Evolutionary conservation across 2,888 invertebrate species (phyloP).

Genomic region (Drosophila recens): DNA sequence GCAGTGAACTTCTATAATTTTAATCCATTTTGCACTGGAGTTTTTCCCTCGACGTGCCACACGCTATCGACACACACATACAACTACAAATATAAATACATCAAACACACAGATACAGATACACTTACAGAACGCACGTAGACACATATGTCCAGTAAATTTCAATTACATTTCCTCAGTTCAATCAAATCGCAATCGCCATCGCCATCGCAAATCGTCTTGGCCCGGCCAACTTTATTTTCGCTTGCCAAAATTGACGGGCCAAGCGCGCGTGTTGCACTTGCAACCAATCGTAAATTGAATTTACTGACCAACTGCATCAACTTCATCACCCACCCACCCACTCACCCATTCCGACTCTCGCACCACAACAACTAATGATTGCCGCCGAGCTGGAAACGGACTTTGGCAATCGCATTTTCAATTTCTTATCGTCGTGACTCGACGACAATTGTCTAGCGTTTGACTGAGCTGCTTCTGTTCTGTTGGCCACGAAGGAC

Average conservation of each 20-base stretch:
- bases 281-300: constrained; percentile 78
- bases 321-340: too few species aligned
- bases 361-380: constrained; percentile 54
- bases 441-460: constrained; percentile 70
- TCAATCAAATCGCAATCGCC: constrained; percentile 73
- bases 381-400: constrained; percentile 43
- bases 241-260: constrained; percentile 48
- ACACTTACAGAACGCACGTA: constrained; percentile 1
- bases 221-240: constrained; percentile 38
- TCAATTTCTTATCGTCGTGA: constrained; percentile 77
- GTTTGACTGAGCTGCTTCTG: constrained; percentile 49
- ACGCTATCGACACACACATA: constrained; percentile 4
- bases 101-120: constrained; percentile 20
- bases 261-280: constrained; percentile 71
- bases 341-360: too few species aligned
- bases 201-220: constrained; percentile 43
- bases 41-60: not conserved
- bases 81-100: constrained; percentile 15
- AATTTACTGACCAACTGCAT: constrained; percentile 66
- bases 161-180: constrained; percentile 80
- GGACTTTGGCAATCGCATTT: constrained; percentile 72
- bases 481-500: constrained; percentile 67
- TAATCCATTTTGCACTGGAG: constrained; percentile 16
- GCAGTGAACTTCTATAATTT: constrained; percentile 4
- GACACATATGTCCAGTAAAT: constrained; percentile 64